Conservation (phyloP, 2,113 vertebrate genomes). For the Sebastes schlegelii region DNA sequence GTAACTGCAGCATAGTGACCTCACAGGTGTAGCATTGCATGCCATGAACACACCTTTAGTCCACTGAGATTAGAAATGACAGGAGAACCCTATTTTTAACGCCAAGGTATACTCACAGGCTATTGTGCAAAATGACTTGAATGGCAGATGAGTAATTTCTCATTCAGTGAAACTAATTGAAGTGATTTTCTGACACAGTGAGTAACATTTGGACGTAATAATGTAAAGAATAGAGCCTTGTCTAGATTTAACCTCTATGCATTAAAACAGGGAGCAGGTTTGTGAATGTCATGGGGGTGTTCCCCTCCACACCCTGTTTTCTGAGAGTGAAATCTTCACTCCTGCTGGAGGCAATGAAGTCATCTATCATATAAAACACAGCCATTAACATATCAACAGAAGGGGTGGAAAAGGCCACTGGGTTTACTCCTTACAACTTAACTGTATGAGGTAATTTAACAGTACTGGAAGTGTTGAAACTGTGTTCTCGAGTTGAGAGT, state of each 20-base stretch:
- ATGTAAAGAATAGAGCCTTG: slow-evolving; percentile 1
- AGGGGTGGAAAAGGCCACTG: background rate
- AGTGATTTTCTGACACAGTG: background rate
- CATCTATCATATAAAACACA: slow-evolving; percentile 10
- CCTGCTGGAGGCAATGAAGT: background rate
- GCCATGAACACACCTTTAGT: slow-evolving; percentile 29
- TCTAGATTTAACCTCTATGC: background rate
- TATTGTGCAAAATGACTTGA: background rate
- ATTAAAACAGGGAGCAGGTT: background rate
- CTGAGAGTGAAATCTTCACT: background rate
- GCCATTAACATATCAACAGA: background rate
- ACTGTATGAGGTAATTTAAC: background rate
- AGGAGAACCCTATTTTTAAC: slow-evolving; percentile 1
- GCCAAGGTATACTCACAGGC: background rate
- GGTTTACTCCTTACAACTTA: background rate
- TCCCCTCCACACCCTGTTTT: slow-evolving; percentile 26
- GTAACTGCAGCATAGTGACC: background rate
- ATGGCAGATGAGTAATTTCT: background rate
- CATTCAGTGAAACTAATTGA: background rate
- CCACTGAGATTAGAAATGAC: slow-evolving; percentile 4
- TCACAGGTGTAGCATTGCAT: background rate
- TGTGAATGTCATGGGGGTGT: background rate
- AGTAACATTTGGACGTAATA: background rate
- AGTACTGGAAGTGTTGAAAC: background rate
- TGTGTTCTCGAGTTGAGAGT: background rate